phyloP scores from a whole-genome alignment of 23 tunicate genomes.

The Pegea sp. region DNA sequence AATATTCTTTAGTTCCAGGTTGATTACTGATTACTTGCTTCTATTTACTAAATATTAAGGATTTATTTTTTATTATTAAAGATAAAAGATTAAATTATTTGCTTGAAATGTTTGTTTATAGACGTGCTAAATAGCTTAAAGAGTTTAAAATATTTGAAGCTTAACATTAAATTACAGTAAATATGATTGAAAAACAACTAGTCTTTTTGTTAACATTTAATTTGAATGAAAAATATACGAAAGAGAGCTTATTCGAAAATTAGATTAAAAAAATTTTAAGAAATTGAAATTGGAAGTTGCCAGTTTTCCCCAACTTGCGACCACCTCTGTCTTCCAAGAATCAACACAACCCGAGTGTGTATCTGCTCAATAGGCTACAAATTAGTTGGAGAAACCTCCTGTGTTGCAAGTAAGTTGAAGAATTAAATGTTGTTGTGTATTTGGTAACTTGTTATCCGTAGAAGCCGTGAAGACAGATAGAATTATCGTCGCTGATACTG shows the following conservation, averaged over 20 bases:
- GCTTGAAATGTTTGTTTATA: too few species aligned
- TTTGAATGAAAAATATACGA: not conserved
- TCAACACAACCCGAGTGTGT: constrained; percentile 20
- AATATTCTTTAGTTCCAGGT: constrained; percentile 12
- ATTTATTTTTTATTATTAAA: too few species aligned
- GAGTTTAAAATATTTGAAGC: too few species aligned
- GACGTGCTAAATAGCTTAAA: too few species aligned
- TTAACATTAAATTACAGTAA: too few species aligned
- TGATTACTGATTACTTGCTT: not conserved
- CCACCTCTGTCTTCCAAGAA: constrained; percentile 35
- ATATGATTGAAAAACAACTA: too few species aligned
- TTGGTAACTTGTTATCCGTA: too few species aligned
- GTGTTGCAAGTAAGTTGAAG: constrained; percentile 18
- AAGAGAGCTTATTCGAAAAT: not conserved
- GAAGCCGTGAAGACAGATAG: too few species aligned
- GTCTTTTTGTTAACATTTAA: too few species aligned
- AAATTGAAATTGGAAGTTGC: not conserved
- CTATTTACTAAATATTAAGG: not conserved
- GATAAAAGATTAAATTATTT: too few species aligned
- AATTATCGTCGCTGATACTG: constrained; percentile 25
- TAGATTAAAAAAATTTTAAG: not conserved
- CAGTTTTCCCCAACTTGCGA: constrained; percentile 15
- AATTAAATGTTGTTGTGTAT: too few species aligned
- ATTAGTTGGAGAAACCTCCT: constrained; percentile 9
- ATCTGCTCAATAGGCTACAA: constrained; percentile 20